phyloP scores from a whole-genome alignment of 2,888 invertebrate genomes.

The Papilio protenor region DNA sequence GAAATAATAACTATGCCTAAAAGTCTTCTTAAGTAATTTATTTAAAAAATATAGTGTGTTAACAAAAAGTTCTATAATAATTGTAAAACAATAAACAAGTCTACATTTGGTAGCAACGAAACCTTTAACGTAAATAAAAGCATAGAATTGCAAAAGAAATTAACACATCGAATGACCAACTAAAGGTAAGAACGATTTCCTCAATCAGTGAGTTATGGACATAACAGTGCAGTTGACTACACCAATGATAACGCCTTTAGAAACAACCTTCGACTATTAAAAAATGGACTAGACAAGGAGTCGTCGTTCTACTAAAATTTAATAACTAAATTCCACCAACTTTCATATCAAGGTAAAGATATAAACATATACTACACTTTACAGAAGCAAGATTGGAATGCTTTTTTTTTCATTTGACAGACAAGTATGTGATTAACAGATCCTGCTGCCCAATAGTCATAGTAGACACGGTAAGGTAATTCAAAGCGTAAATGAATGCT shows the following conservation, averaged over 20 bases:
- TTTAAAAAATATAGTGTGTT: no score
- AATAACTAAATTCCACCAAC: not conserved
- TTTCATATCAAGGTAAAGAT: no score
- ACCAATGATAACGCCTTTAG: slow-evolving; percentile 22
- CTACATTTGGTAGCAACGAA: not conserved
- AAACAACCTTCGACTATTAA: slow-evolving; percentile 2
- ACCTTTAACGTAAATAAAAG: not conserved
- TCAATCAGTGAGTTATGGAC: slow-evolving; percentile 33
- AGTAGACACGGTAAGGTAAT: slow-evolving; percentile 38
- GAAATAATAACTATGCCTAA: not conserved
- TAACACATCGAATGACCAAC: slow-evolving; percentile 1
- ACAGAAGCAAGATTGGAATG: not conserved
- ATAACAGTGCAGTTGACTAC: slow-evolving; percentile 15
- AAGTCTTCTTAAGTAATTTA: not conserved
- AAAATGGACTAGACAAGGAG: not conserved
- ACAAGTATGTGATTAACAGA: not conserved
- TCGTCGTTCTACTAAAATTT: no score
- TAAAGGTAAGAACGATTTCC: slow-evolving; percentile 20
- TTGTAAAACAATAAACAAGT: not conserved
- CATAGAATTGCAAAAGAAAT: slow-evolving; percentile 7
- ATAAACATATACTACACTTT: no score
- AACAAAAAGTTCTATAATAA: not conserved
- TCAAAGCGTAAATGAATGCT: slow-evolving; percentile 46
- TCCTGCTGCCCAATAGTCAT: not conserved
- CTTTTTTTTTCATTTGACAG: not conserved